Evolutionary conservation across 1,140 invertebrate genomes (phyloP), one percentile per base, ranked within the genome.

Genomic region (Zeugodacus cucurbitae): DNA sequence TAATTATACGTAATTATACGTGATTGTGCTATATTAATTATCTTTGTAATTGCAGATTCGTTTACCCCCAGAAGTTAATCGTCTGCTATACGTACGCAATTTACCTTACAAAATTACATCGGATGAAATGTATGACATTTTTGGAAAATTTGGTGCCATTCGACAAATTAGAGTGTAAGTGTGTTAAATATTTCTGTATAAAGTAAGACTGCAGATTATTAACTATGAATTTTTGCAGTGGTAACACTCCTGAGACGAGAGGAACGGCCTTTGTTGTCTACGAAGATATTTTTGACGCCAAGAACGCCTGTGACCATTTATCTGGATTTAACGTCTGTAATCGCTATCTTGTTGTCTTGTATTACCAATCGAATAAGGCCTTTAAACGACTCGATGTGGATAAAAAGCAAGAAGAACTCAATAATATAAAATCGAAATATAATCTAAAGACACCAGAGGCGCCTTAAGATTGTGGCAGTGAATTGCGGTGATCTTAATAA

Each of bases 81-180:
- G 99, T 93, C 98, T 99, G 86, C 94, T 99, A 22, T 99, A 99
- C 92, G 96, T 99, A 3, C 95, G 98, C 91, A 99, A 99, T 94
- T 94, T 99, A 82, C 99, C 99, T 1, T 99, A 99, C 92, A 99
- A 99, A 95, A 99, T 99, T 87, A 99, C 98, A 87, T 98, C 98
- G n/a, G 99, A 99, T 95, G 99, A 99, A 96, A 99, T 99, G 99
- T 99, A 99, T 93, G 99, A 99, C 94, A 99, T 99, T 90, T 99
- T 99, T 96, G 99, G 99, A 57, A 99, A 99, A 95, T 99, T 99
- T 95, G 99, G 99, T 92, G 99, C 99, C 22, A 99, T 99, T 88
- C 94, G 99, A 90, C 99, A 99, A 95, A 99, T 99, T 87, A 94
- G 99, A 95, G 97, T 99, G 97, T 99, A 96, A 97, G 97, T 97